Percentiles rank a stretch among this genome's conserved stretches.
Evolutionary conservation across 2,888 invertebrate species (phyloP).

Genomic region (Chalcis sispes): DNA sequence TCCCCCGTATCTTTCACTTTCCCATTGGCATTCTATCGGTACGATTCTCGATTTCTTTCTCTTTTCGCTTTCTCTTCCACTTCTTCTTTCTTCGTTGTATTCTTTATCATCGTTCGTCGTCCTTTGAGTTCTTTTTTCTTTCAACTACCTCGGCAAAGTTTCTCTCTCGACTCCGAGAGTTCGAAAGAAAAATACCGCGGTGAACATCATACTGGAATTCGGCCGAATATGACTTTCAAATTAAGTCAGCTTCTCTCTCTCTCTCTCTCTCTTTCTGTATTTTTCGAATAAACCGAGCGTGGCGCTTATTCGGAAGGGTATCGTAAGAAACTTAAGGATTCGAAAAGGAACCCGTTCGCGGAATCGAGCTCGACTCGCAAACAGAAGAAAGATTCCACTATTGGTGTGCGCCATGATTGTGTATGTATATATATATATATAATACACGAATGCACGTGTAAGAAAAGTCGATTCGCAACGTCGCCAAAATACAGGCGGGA

Average conservation of each 20-base stretch:
- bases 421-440: constrained; percentile 5
- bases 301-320: constrained; percentile 25
- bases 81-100: not conserved
- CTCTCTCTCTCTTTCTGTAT: not conserved
- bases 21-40: constrained; percentile 3
- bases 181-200: constrained; percentile 9
- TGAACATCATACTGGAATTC: constrained; percentile 33
- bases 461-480: no score
- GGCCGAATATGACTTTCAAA: constrained; percentile 44
- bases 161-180: not conserved
- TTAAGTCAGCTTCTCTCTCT: not conserved
- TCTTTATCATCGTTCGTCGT: not conserved
- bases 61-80: not conserved
- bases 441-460: no score
- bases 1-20: no score
- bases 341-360: constrained; percentile 35
- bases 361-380: constrained; percentile 1
- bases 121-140: not conserved
- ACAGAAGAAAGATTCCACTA: not conserved
- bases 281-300: not conserved
- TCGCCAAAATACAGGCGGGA: no score
- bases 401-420: no score
- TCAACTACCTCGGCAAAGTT: no score
- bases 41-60: not conserved
- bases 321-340: constrained; percentile 10